These are phyloP conservation scores for Mesorhabditis sp. DNA, from an alignment of 2,888 invertebrate genomes.

Conservation along the genomic window DNA sequence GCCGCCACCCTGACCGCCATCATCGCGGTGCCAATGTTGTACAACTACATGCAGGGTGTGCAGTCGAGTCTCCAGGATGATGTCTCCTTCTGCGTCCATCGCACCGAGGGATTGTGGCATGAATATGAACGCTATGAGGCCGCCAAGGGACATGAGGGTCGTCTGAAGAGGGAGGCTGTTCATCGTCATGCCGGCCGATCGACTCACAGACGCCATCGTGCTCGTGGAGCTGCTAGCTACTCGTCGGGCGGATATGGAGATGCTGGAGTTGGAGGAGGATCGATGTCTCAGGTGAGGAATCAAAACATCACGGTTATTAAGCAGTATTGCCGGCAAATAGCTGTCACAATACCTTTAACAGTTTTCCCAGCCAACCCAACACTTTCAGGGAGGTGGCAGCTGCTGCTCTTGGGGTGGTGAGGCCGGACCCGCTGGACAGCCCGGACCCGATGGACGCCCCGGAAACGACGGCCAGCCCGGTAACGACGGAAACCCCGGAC, in stretches of 20 bases:
- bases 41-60: slow-evolving; percentile 56
- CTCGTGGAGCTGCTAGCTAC: slow-evolving; percentile 21
- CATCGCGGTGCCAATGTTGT: slow-evolving; percentile 56
- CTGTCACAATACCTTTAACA: no score
- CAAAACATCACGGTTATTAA: no score
- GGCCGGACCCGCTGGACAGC: slow-evolving; percentile 35
- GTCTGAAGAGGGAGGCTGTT: slow-evolving; percentile 21
- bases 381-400: slow-evolving; percentile 22
- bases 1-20: slow-evolving; percentile 53
- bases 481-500: slow-evolving; percentile 30
- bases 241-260: slow-evolving; percentile 8
- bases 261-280: neutral
- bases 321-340: no score
- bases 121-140: slow-evolving; percentile 32
- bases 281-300: no score
- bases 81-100: slow-evolving; percentile 36
- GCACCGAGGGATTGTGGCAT: slow-evolving; percentile 46
- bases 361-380: neutral
- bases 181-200: slow-evolving; percentile 15
- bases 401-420: slow-evolving; percentile 45
- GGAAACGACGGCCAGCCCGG: slow-evolving; percentile 31
- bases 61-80: slow-evolving; percentile 53
- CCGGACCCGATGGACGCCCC: slow-evolving; percentile 43
- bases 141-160: slow-evolving; percentile 15
- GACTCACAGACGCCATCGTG: slow-evolving; percentile 10